Evolutionary conservation across 92 coral and sea anemone species (phyloP), one percentile per base, ranked within the genome.

Genomic region (Bergia sp.): DNA sequence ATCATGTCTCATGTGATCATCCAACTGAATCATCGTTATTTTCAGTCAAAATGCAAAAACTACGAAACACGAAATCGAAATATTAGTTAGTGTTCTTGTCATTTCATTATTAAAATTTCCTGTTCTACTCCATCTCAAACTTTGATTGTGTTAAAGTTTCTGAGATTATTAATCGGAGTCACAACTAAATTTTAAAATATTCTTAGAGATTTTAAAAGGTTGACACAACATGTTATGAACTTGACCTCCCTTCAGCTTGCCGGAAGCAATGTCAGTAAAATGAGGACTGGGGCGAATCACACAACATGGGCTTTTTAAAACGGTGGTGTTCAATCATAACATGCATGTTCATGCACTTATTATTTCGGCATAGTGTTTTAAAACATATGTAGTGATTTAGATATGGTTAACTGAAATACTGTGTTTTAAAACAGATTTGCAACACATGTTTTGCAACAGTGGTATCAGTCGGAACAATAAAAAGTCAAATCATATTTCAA

Each of bases 221-320:
- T 75, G 2, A 43, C 29, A 29, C 29, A 29, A 29, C 29, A 29
- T 29, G 29, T 29, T 11, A 1, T 76, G 58, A 1, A 53, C 58
- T 36, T 65, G 55, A 82, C 86, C 76, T 82, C 49, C 18, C 37
- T 82, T 82, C 86, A 82, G 86, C 76, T 37, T 41, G 4, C 76
- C 86, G 86, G 86, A 82, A 61, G 39, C 57, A 65, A 65, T 53
- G 65, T 67, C 4, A 36, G 29, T 29, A 29, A 29, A 29, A 29
- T 29, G 29, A 29, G 29, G 29, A 40, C 38, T 18, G 55, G 16
- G 1, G 37, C 12, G 77, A 73, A 37, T 73, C 77, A 73, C 21
- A 57, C 21, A 40, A 61, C 58, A 53, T 53, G 58, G 18, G 58
- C 58, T 53, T 53, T 53, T 53, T 12, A 53, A 53, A 53, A 53